phyloP scores from a whole-genome alignment of 1,140 invertebrate species.

The Homalodisca vitripennis region DNA sequence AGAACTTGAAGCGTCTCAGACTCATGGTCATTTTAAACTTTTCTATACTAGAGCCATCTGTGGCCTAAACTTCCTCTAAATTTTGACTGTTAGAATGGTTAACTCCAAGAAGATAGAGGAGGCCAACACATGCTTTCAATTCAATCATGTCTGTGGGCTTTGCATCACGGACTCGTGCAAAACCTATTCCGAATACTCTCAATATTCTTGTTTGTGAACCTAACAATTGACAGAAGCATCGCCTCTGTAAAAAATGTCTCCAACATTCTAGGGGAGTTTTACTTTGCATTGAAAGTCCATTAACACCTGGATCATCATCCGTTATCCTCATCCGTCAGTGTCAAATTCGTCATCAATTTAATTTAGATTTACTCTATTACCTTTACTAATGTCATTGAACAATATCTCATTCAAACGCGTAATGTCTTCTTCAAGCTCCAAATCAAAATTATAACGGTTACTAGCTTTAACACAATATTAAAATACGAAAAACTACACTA shows the following conservation, averaged over 20 bases:
- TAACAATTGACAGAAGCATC: neutral
- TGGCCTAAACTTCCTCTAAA: neutral
- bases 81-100: neutral
- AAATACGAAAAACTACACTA: too few relatives aligned
- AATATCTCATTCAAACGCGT: too few relatives aligned
- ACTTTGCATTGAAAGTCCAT: slow-evolving; percentile 34
- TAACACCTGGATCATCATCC: too few relatives aligned
- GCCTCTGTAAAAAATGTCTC: neutral
- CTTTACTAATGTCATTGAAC: too few relatives aligned
- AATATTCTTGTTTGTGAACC: slow-evolving; percentile 20
- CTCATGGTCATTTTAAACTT: neutral
- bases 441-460: too few relatives aligned
- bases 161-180: neutral
- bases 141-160: neutral
- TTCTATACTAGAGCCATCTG: neutral
- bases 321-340: too few relatives aligned
- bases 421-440: too few relatives aligned
- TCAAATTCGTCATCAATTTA: too few relatives aligned
- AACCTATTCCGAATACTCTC: neutral
- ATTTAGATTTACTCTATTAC: too few relatives aligned
- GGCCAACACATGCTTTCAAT: slow-evolving; percentile 2
- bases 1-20: neutral
- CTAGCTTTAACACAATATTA: too few relatives aligned
- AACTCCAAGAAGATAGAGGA: neutral
- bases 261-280: slow-evolving; percentile 1